Evolutionary conservation across 2,888 invertebrate genomes (phyloP).

Genomic region (Dugesia japonica): DNA sequence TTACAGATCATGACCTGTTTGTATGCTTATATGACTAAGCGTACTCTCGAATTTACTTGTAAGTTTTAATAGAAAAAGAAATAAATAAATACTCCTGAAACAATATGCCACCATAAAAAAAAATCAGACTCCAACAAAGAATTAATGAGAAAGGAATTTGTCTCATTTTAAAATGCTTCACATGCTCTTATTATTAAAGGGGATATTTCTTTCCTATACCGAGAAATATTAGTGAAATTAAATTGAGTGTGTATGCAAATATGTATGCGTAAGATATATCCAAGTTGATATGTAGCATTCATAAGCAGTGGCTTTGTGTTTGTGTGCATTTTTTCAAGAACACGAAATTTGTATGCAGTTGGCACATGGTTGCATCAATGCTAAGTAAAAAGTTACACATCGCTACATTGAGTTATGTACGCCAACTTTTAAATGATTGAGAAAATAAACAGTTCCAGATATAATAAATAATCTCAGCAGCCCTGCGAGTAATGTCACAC

Average conservation of each 20-base stretch:
- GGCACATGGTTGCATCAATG: not conserved
- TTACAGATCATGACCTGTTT: not conserved
- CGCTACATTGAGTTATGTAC: not conserved
- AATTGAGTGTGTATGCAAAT: not conserved
- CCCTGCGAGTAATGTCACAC: not conserved
- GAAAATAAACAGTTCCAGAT: not conserved
- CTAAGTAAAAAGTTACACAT: not conserved
- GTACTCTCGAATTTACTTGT: not conserved
- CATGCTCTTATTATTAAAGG: not conserved
- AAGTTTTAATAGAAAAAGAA: not conserved
- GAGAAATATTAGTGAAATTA: not conserved
- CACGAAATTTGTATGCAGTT: not conserved
- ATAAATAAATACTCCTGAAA: not conserved
- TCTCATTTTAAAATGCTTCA: not conserved
- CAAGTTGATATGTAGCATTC: not conserved
- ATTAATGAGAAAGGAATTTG: not conserved
- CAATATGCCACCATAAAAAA: not conserved
- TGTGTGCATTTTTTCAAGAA: not conserved
- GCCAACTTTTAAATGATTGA: not conserved
- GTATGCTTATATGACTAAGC: not conserved
- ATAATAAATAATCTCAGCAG: not conserved
- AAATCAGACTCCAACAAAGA: not conserved
- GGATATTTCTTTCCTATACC: not conserved
- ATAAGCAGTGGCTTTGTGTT: not conserved
- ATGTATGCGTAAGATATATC: not conserved